phyloP scores from a whole-genome alignment of 2,888 invertebrate genomes.

The Limnephilus lunatus region DNA sequence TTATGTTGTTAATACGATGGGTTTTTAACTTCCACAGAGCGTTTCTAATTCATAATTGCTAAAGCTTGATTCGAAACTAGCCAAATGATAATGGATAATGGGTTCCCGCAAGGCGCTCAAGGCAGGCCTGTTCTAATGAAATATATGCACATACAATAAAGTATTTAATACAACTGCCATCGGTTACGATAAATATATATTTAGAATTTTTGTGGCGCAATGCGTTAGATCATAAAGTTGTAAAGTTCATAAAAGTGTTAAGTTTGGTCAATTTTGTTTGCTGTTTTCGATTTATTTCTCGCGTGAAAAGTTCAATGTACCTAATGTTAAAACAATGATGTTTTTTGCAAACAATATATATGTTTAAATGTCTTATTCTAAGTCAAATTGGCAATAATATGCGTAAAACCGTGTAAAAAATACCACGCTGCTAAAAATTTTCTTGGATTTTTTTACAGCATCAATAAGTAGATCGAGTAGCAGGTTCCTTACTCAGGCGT shows the following conservation, averaged over 20 bases:
- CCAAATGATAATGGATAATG: not conserved
- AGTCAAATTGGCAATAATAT: too few relatives aligned
- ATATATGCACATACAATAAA: conserved; percentile 22
- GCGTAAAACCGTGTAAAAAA: too few relatives aligned
- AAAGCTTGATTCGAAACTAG: not conserved
- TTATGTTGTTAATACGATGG: not conserved
- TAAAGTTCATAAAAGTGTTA: not conserved
- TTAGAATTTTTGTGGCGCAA: not conserved
- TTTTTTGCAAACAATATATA: too few relatives aligned
- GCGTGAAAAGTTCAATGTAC: too few relatives aligned
- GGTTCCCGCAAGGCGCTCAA: conserved; percentile 4
- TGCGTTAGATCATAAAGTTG: not conserved
- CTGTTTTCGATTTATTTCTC: too few relatives aligned
- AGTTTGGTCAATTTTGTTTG: too few relatives aligned
- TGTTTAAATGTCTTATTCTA: too few relatives aligned
- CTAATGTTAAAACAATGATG: too few relatives aligned
- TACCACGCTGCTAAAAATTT: too few relatives aligned
- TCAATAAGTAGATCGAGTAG: too few relatives aligned
- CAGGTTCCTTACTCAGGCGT: too few relatives aligned
- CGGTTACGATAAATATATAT: not conserved
- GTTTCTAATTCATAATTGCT: not conserved
- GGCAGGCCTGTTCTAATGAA: not conserved
- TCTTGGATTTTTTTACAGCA: too few relatives aligned
- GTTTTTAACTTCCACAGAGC: not conserved
- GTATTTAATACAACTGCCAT: not conserved